These are phyloP conservation scores for Remorina albescens DNA, from an alignment of 2,797 vertebrate genomes.

Conservation along the genomic window DNA sequence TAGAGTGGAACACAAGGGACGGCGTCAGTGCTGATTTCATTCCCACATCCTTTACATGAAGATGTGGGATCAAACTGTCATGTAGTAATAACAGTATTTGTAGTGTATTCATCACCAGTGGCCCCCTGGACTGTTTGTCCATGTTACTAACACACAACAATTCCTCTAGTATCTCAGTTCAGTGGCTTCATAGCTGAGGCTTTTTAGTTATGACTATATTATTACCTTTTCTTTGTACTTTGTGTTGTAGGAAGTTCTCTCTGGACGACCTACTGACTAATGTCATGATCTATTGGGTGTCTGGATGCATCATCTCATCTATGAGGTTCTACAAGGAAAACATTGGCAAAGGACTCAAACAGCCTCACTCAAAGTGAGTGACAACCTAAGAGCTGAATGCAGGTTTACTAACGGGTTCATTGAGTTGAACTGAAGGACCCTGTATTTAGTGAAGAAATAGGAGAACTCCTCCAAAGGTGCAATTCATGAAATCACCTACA, in stretches of 20 bases:
- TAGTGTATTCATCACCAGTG: background rate
- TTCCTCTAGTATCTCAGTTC: background rate
- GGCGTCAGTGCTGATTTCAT: background rate
- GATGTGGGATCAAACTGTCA: background rate
- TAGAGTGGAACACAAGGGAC: background rate
- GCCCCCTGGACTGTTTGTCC: background rate
- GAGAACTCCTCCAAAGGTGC: too few species aligned
- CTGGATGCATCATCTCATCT: conserved; percentile 88
- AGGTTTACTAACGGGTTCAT: background rate
- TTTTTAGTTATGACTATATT: background rate
- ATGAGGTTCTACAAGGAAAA: conserved; percentile 95
- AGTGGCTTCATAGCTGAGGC: background rate
- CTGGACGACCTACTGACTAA: conserved; percentile 92
- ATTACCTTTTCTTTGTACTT: background rate
- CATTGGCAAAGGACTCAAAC: conserved; percentile 68
- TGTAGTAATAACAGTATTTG: background rate
- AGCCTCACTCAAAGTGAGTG: conserved; percentile 76
- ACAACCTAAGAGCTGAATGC: background rate
- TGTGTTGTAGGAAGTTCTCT: conserved; percentile 86
- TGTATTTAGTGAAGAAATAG: too few species aligned
- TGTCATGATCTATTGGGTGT: conserved; percentile 94
- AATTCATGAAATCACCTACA: too few species aligned
- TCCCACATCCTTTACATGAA: background rate
- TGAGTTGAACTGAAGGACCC: too few species aligned
- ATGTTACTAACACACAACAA: too few species aligned